Evolutionary conservation across 2,888 invertebrate genomes (phyloP), one percentile per base, ranked within the genome.

Genomic region (Tetragnatha montana): DNA sequence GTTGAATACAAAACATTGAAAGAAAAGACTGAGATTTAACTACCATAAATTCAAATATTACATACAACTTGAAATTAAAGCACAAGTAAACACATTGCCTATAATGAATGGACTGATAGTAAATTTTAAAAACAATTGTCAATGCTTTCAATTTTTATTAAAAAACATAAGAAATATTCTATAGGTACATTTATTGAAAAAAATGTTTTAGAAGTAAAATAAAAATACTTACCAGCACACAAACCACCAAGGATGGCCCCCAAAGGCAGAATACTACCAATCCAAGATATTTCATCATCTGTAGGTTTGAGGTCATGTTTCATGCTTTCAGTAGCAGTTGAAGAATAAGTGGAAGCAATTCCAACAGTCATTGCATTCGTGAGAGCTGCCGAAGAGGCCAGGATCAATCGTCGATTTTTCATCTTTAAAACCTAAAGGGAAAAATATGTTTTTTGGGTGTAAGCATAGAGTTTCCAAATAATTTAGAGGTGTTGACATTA

Each of bases 361-460:
- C 98, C 98, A 86, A 98, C 96, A 49, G 97, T 96, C 94, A 98
- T 94, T 6, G 98, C 97, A 76, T 97, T 97, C 94, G 97, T 94
- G 0, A 97, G 97, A 47, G 98, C 97, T 80, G 97, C 96, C 80
- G 97, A 94, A 0, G 97, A 96, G 71, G 97, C 97, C 90, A 97
- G 93, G 12, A 68, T 17, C 7, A 87, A 8, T 71, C 85, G 87
- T 69, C 81, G 70, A 68, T 47, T 71, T 6, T 22, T 75, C 85
- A 81, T 91, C 12, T 51, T 85, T 79, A 74, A 6, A 22, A 60
- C 60, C 75, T 75, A n/a, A 1, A 21, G 22, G 17, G 10, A n/a
- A n/a, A n/a, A n/a, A n/a, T n/a, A n/a, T n/a, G n/a, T n/a, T n/a
- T n/a, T n/a, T n/a, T n/a, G n/a, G n/a, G n/a, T n/a, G n/a, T n/a